Base-by-base conservation (phyloP, 2,888 invertebrate species). In the Zaprionus obscuricornis region DNA sequence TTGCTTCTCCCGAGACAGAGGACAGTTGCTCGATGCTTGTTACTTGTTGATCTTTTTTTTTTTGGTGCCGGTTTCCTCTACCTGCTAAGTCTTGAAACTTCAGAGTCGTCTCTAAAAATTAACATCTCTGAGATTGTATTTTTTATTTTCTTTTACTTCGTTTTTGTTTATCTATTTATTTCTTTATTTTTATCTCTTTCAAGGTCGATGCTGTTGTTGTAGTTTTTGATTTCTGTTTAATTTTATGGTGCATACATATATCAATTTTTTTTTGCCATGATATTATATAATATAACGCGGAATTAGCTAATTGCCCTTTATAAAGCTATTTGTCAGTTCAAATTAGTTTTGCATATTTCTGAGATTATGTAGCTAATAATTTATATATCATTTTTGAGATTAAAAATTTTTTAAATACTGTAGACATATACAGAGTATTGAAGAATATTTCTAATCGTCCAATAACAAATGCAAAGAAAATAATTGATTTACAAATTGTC, bases 51-150 rank as follows among this genome's bases (percentile, higher is more conserved):
- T 70, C 62, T 70, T 65, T 50, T n/a, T n/a, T 55, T 65, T 49
- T 29, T 58, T 52, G 55, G 31, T 50, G 71, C 59, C 58, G 64
- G 59, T 60, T 51, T 22, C 55, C 40, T 43, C 31, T 8, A 13
- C 52, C 26, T 36, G 57, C 36, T 36, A 65, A 55, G 54, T 40
- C 43, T 40, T 40, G 54, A 42, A 39, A 34, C 24, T 43, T 57
- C 66, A 45, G 34, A 34, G 67, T 68, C 81, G 76, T 74, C 79
- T 73, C 62, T 67, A 74, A 74, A 77, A 73, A 86, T 87, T 78
- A 82, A 71, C 86, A 78, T 87, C 86, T 78, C 65, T 70, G 62
- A 60, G 37, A 42, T 39, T 55, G 13, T 13, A 26, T 26, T 47
- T 13, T 51, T 60, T 26, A 29, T 77, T 78, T 82, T 73, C 73